Base-by-base conservation (phyloP, 1,140 invertebrate genomes). In the Tetramorium parvispinum region DNA sequence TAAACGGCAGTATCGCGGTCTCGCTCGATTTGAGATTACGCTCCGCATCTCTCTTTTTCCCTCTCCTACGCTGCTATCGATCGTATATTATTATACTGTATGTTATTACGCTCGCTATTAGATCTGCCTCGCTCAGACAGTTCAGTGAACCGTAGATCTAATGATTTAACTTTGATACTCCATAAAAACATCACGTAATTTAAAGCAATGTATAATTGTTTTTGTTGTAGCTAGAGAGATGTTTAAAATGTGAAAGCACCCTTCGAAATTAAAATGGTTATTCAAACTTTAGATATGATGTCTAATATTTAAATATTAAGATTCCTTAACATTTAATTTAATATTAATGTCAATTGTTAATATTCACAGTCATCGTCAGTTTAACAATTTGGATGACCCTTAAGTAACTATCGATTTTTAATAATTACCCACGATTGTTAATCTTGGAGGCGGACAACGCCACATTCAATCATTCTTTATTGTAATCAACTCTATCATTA, bases 11-110 rank as follows among this genome's bases (percentile, higher is more conserved):
- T 81, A 81, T 81, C 46, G 65, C 63, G 65, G 79, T 83, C 53
- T 83, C 68, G 79, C 79, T 83, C 53, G 68, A 75, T 83, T 75
- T 83, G 3, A 57, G 66, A 82, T 82, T 73, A 49, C 53, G 70
- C 40, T 46, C 51, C 53, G 43, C 40, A 24, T n/a, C 24, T 73
- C 27, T 46, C n/a, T 37, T 46, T 82, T 27, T 32, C 66, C 27
- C 37, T 40, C 78, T 57, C 51, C 32, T 27, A 73, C 66, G 40
- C 53, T 2, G 6, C 24, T 32, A 59, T 83, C 79, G 68, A 75
- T 75, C 68, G 55, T 71, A 57, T 73, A 27, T 32, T 75, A 46
- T 73, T 71, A 73, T 83, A 82, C 10, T n/a, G 51, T 53, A 53
- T 73, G 70, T 83, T 75, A 83, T 83, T 81, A 81, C 24, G 79